Conservation (phyloP, 2,888 invertebrate genomes). For the Adineta ricciae region DNA sequence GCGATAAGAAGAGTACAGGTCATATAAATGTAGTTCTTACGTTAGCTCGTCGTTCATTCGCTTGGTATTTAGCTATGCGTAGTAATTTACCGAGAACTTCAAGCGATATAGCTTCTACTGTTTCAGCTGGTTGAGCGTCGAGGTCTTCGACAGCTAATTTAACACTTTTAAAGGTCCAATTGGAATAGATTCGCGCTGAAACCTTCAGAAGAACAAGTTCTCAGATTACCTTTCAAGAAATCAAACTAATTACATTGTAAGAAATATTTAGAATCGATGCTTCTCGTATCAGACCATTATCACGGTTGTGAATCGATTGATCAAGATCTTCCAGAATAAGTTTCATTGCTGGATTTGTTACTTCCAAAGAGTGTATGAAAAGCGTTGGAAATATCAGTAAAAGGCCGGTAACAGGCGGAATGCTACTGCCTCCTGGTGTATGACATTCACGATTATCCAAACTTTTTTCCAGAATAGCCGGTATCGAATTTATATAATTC, state of each 20-base stretch:
- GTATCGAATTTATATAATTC: background rate
- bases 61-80: background rate
- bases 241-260: background rate
- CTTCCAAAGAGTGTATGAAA: background rate
- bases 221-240: no score
- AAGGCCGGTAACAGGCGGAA: background rate
- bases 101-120: background rate
- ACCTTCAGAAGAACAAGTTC: background rate
- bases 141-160: constrained; percentile 19
- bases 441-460: background rate
- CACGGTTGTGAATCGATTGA: background rate
- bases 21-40: background rate
- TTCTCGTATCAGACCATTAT: background rate
- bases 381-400: constrained; percentile 15
- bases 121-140: constrained; percentile 9
- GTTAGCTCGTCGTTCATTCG: background rate
- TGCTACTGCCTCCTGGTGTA: background rate
- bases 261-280: background rate
- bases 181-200: background rate
- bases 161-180: constrained; percentile 5
- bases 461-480: background rate
- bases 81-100: constrained; percentile 18
- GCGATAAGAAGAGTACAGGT: no score
- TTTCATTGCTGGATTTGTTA: background rate
- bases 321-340: background rate